Evolutionary conservation across 2,797 vertebrate species (phyloP), one percentile per base, ranked within the genome.

Genomic region (Falco concolor): DNA sequence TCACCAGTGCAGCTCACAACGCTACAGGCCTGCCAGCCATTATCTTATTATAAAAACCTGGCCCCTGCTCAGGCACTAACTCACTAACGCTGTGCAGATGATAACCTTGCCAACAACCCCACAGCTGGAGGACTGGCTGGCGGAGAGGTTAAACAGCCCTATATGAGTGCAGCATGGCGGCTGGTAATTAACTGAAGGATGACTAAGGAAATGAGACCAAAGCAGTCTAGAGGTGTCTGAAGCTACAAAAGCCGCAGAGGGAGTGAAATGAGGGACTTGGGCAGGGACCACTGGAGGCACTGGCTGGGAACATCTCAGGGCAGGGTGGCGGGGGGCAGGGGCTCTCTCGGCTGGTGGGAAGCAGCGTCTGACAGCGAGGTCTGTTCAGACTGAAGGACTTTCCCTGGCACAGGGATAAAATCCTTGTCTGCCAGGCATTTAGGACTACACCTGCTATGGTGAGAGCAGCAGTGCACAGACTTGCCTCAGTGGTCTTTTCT

Each of bases 291-390:
- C 65, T 34, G 36, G 54, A 67, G 65, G 44, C n/a, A 34, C 10
- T 0, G 0, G 3, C n/a, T 14, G 2, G 34, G 28, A 56, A 27
- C 42, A 21, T 3, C 0, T 1, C 12, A 38, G 57, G 4, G 44
- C 34, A 45, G 56, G 40, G 54, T 0, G 0, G 34, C 2, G 1
- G 0, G 0, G 23, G 36, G 52, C 70, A 42, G 16, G 28, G 19
- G 30, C 64, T 82, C 42, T 44, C 45, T 38, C 0, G 0, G 69
- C 10, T 20, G 64, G n/a, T 32, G 6, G 36, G 44, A 59, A 34
- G 9, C 9, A 3, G n/a, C 0, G 12, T 23, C 19, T 12, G 32
- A 38, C 9, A 27, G 78, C 0, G 3, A 61, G 52, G 22, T 45
- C 40, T 67, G 16, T 2, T 82, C 73, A 27, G 44, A 16, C 28